These are phyloP conservation scores for Plumapathes pennacea DNA, from an alignment of 92 coral and sea anemone species.

Conservation along the genomic window DNA sequence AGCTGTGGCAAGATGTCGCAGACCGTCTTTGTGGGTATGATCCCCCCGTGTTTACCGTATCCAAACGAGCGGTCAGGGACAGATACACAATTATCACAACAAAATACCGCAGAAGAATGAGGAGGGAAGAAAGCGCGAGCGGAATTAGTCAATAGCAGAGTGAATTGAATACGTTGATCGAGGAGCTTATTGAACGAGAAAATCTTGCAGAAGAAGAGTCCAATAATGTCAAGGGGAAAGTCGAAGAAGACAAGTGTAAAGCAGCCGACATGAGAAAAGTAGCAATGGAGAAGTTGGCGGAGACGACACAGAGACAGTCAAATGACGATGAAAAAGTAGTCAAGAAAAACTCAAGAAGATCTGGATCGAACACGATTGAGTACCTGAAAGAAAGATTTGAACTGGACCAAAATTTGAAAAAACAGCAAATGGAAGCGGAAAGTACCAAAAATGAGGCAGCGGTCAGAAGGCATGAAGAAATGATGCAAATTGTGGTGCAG, in stretches of 20 bases:
- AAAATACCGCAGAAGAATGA: too few species aligned
- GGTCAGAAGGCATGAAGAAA: slow-evolving; percentile 4
- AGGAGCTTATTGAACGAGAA: too few species aligned
- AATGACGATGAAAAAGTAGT: neutral
- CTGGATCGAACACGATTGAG: slow-evolving; percentile 3
- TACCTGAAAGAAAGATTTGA: slow-evolving; percentile 11
- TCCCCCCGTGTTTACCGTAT: too few species aligned
- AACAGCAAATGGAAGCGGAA: slow-evolving; percentile 12
- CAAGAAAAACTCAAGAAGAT: neutral
- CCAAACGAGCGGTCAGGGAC: too few species aligned
- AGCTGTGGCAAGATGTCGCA: too few species aligned
- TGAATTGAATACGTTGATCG: too few species aligned
- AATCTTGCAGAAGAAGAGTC: too few species aligned
- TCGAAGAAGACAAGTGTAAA: slow-evolving; percentile 1
- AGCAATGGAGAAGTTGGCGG: slow-evolving; percentile 9
- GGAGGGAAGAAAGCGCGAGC: too few species aligned
- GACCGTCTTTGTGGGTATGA: too few species aligned
- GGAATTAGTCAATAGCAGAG: too few species aligned
- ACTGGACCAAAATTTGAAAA: slow-evolving; percentile 1
- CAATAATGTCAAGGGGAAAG: slow-evolving; percentile 7
- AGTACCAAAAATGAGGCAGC: slow-evolving; percentile 3
- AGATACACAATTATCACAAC: too few species aligned
- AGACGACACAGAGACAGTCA: slow-evolving; percentile 7
- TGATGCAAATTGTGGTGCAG: slow-evolving; percentile 10
- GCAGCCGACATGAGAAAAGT: slow-evolving; percentile 11